These are phyloP conservation scores for Urocyon cinereoargenteus DNA, from an alignment of 2,797 vertebrate genomes.

Conservation along the genomic window DNA sequence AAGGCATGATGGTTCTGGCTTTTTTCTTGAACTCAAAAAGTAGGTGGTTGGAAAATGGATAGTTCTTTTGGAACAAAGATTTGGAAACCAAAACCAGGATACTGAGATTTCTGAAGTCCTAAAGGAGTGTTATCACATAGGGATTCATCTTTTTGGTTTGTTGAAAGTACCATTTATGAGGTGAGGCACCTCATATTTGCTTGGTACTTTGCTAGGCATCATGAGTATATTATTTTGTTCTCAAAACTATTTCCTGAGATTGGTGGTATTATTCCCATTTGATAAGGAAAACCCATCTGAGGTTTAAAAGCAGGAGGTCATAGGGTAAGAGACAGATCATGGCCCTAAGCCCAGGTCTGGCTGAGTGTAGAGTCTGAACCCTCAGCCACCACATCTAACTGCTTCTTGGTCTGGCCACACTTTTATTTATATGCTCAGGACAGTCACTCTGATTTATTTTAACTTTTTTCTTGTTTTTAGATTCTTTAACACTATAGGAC, in stretches of 20 bases:
- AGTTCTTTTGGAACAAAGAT: not conserved
- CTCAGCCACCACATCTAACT: not conserved
- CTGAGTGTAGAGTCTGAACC: not conserved
- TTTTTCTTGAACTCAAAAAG: not conserved
- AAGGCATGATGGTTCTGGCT: not conserved
- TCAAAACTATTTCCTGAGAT: not conserved
- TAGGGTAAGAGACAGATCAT: not conserved
- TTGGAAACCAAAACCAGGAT: not conserved
- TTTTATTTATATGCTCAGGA: not conserved
- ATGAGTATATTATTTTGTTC: not conserved
- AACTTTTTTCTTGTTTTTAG: not conserved
- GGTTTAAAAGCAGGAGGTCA: not conserved
- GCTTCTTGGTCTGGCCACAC: rapidly evolving
- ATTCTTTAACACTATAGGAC: not conserved
- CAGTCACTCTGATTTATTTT: not conserved
- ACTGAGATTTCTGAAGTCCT: not conserved
- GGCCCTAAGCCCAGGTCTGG: not conserved
- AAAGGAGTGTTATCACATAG: not conserved
- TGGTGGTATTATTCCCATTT: not conserved
- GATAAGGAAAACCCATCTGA: not conserved
- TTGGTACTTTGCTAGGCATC: not conserved
- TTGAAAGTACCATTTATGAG: not conserved
- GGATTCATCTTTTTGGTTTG: not conserved
- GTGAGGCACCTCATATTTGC: not conserved
- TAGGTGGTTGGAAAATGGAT: not conserved